Evolutionary conservation across 2,113 vertebrate genomes (phyloP).

Genomic region (Oplegnathus fasciatus): DNA sequence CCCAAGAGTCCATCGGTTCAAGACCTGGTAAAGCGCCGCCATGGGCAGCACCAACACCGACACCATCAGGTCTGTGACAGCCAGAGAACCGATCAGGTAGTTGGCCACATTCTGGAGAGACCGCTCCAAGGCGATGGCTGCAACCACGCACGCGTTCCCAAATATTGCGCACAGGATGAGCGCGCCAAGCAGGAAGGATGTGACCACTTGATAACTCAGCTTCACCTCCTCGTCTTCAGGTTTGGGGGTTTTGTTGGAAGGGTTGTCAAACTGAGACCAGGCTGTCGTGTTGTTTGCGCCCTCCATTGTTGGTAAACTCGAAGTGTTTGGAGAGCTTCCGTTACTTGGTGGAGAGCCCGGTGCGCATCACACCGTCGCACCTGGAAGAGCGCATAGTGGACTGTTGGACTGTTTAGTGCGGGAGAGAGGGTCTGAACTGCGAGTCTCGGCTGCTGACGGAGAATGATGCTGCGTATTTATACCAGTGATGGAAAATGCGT

Average conservation of each 20-base stretch:
- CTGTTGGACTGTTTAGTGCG: conserved; percentile 13
- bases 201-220: conserved; percentile 92
- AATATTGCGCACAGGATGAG: conserved; percentile 94
- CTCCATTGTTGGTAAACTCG: conserved; percentile 82
- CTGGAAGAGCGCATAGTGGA: conserved; percentile 58
- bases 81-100: conserved; percentile 97
- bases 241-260: conserved; percentile 61
- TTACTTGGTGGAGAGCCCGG: conserved; percentile 44
- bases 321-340: conserved; percentile 15
- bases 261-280: conserved; percentile 70
- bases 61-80: conserved; percentile 97
- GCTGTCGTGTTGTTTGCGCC: conserved; percentile 86
- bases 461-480: conserved; percentile 78
- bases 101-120: conserved; percentile 97
- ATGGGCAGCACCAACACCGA: conserved; percentile 98
- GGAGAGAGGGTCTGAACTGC: conserved; percentile 29
- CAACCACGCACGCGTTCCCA: conserved; percentile 97
- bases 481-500: conserved; percentile 82
- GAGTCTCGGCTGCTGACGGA: conserved; percentile 65
- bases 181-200: conserved; percentile 90
- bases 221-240: conserved; percentile 82
- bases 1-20: conserved; percentile 97
- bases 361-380: conserved; percentile 39
- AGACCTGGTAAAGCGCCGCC: conserved; percentile 97
- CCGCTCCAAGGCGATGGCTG: conserved; percentile 94